phyloP scores from a whole-genome alignment of 1,140 invertebrate species.

The Eueides isabella region DNA sequence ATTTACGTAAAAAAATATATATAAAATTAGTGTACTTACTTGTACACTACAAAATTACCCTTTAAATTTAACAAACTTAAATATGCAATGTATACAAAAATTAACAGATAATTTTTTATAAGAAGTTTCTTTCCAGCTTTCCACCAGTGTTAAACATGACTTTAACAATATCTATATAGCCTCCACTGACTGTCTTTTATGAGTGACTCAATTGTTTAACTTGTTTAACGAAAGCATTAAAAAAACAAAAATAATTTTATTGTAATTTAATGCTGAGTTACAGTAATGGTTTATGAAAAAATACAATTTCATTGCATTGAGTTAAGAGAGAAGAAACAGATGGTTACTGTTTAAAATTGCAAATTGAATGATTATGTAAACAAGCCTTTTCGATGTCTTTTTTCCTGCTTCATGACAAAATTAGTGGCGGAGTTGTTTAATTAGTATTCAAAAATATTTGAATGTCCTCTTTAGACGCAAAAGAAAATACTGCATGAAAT shows the following conservation, averaged over 20 bases:
- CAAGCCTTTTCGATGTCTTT: constrained; percentile 67
- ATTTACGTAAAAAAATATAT: too few relatives aligned
- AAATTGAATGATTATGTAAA: constrained; percentile 79
- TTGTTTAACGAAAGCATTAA: constrained; percentile 41
- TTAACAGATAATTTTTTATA: background rate
- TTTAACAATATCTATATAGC: constrained; percentile 25
- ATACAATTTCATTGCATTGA: constrained; percentile 56
- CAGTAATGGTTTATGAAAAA: constrained; percentile 53
- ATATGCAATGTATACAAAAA: background rate
- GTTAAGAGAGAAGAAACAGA: constrained; percentile 75
- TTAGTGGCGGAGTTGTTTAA: constrained; percentile 57
- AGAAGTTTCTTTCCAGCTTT: too few relatives aligned
- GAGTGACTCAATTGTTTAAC: constrained; percentile 18
- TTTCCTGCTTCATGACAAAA: constrained; percentile 62
- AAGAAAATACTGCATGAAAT: constrained; percentile 32
- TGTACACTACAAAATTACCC: too few relatives aligned
- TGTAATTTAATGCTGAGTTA: constrained; percentile 56
- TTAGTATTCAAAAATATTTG: constrained; percentile 72
- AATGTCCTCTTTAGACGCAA: constrained; percentile 45
- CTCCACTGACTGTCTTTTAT: constrained; percentile 17
- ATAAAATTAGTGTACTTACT: too few relatives aligned
- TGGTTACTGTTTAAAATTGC: constrained; percentile 74
- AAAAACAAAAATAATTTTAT: constrained; percentile 50
- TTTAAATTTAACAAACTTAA: background rate
- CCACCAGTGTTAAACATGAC: constrained; percentile 15